A percentile compares a stretch with the other conserved stretches of the same genome.
These are phyloP conservation scores for Maccullochella peelii DNA, from an alignment of 2,113 vertebrate species.

Conservation along the genomic window DNA sequence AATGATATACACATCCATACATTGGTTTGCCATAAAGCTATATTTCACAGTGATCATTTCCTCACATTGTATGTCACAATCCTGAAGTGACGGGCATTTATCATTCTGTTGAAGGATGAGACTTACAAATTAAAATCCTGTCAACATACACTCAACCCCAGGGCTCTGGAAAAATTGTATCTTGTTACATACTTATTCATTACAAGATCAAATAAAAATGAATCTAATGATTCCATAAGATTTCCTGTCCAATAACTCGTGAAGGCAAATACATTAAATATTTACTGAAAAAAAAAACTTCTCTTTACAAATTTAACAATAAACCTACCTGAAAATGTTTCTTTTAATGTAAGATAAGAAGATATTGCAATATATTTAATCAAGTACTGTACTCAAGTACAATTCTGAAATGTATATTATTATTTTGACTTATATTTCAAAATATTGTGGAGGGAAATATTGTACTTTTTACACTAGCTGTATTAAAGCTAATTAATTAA, in stretches of 20 bases:
- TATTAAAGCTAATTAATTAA: no score
- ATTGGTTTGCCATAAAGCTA: slow-evolving; percentile 17
- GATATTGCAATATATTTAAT: no score
- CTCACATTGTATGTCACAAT: background rate
- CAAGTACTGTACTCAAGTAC: no score
- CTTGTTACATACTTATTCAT: background rate
- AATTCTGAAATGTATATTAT: no score
- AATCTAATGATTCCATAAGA: background rate
- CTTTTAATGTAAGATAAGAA: no score
- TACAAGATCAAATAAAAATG: background rate
- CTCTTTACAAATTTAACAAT: no score
- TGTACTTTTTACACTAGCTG: no score
- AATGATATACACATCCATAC: slow-evolving; percentile 37
- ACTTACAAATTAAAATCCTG: slow-evolving; percentile 20
- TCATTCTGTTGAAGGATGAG: slow-evolving; percentile 15
- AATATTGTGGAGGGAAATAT: no score
- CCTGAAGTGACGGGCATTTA: background rate
- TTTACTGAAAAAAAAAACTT: no score
- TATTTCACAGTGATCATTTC: slow-evolving; percentile 32
- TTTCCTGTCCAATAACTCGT: background rate
- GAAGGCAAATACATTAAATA: background rate
- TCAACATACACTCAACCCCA: background rate
- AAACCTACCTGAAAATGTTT: no score
- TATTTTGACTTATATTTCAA: no score
- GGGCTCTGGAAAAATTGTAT: background rate